These are phyloP conservation scores for Aplysina aerophoba DNA, from an alignment of 37 sponge, comb jelly and placozoan species.

Conservation along the genomic window DNA sequence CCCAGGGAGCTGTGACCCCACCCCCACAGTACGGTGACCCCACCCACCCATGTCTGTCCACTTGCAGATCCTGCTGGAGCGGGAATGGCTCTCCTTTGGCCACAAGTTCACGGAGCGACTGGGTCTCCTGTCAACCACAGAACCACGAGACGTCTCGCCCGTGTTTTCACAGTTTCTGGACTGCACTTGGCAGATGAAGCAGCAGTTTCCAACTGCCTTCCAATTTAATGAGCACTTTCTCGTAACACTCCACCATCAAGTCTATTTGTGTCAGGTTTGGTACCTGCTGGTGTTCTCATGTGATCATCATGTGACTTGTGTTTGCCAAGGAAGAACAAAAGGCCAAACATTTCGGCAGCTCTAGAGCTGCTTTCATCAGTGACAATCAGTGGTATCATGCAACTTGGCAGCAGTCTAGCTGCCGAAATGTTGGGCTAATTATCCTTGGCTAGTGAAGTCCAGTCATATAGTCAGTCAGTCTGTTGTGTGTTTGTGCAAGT, in stretches of 20 bases:
- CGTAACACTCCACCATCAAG: slow-evolving; percentile 62
- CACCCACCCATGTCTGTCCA: neutral
- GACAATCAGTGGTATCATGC: too few species aligned
- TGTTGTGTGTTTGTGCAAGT: slow-evolving; percentile 8
- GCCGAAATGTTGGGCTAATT: too few species aligned
- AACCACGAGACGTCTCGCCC: slow-evolving; percentile 60
- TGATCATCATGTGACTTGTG: too few species aligned
- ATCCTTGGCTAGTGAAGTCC: too few species aligned
- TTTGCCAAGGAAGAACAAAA: too few species aligned
- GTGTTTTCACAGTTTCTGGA: slow-evolving; percentile 83
- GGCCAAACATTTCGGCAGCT: too few species aligned
- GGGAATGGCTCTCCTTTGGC: slow-evolving; percentile 90
- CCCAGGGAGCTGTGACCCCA: too few species aligned
- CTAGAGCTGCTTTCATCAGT: too few species aligned
- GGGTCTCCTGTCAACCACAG: slow-evolving; percentile 48
- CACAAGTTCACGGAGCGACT: slow-evolving; percentile 72
- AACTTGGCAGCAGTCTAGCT: too few species aligned
- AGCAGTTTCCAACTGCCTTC: slow-evolving; percentile 77
- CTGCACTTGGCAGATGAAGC: slow-evolving; percentile 72
- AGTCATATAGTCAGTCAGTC: neutral
- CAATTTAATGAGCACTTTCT: slow-evolving; percentile 80
- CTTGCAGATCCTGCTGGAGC: slow-evolving; percentile 71
- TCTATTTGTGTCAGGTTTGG: slow-evolving; percentile 66
- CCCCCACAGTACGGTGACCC: too few species aligned
- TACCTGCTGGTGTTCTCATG: too few species aligned